These are phyloP conservation scores for Cercocebus atys DNA, from an alignment of 2,113 vertebrate genomes.

Conservation along the genomic window DNA sequence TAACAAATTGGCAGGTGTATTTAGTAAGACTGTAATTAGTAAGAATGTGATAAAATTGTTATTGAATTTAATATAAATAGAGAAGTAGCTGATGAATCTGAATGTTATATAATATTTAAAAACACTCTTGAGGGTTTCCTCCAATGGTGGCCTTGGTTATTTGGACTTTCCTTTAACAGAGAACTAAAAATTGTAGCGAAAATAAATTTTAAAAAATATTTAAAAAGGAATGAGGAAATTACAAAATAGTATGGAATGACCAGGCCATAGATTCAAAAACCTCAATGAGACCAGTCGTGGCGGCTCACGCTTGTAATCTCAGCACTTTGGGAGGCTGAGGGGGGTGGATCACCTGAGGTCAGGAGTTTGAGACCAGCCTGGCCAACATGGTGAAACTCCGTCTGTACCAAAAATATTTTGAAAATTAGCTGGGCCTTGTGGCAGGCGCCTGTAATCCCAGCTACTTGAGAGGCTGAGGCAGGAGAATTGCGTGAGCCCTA, in stretches of 20 bases:
- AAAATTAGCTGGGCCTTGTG: too few relatives aligned
- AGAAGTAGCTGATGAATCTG: neutral
- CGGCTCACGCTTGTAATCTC: too few relatives aligned
- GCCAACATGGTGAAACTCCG: too few relatives aligned
- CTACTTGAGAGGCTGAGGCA: too few relatives aligned
- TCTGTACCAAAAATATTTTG: too few relatives aligned
- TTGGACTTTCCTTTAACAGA: constrained; percentile 43
- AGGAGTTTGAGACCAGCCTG: too few relatives aligned
- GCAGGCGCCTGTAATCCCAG: too few relatives aligned
- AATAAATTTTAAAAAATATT: constrained; percentile 23
- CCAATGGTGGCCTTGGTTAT: neutral
- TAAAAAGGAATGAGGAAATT: neutral
- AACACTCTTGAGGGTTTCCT: neutral
- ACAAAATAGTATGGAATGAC: neutral
- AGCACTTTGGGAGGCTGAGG: too few relatives aligned
- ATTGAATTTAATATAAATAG: neutral
- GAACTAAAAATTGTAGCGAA: neutral
- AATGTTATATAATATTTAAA: constrained; percentile 31
- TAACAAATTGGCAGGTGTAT: neutral
- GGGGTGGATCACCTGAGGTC: too few relatives aligned
- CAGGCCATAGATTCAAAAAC: neutral
- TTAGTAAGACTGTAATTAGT: neutral
- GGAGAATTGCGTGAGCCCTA: too few relatives aligned
- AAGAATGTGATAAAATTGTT: neutral
- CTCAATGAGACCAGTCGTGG: neutral